Evolutionary conservation across 1,140 invertebrate genomes (phyloP).

Genomic region (Eumeta japonica): DNA sequence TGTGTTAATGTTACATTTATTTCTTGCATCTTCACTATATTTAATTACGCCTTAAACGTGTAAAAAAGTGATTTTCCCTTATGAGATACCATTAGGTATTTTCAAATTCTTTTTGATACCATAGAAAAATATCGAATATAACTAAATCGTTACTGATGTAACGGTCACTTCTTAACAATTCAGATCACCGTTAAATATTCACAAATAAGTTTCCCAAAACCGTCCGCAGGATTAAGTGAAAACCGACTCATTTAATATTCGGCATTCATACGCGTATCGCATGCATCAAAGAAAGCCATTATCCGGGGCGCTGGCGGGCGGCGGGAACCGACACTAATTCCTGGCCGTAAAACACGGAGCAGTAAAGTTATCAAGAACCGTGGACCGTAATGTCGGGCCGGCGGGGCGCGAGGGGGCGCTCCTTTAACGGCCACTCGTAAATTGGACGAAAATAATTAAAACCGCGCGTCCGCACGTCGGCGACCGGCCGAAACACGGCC

Average conservation of each 20-base stretch:
- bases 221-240: too few relatives aligned
- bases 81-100: too few relatives aligned
- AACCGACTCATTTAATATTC: constrained; percentile 24
- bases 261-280: constrained; percentile 22
- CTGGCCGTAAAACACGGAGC: constrained; percentile 37
- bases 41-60: too few relatives aligned
- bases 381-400: constrained; percentile 29
- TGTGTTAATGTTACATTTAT: too few relatives aligned
- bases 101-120: too few relatives aligned
- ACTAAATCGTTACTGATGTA: too few relatives aligned
- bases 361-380: constrained; percentile 49
- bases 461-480: constrained; percentile 36
- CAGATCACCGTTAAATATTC: too few relatives aligned
- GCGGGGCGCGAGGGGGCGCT: constrained; percentile 43
- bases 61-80: too few relatives aligned
- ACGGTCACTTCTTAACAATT: too few relatives aligned
- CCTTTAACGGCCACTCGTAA: constrained; percentile 53
- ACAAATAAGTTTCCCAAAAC: too few relatives aligned
- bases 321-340: constrained; percentile 29
- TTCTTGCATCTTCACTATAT: too few relatives aligned
- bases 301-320: constrained; percentile 9
- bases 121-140: too few relatives aligned
- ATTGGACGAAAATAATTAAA: constrained; percentile 58
- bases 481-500: constrained; percentile 50
- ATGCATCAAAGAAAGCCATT: constrained; percentile 17